A percentile compares a stretch with the other conserved stretches of the same genome.
These are phyloP conservation scores for Lepidocyrtinus sp. DNA, from an alignment of 2,888 invertebrate genomes.

Conservation along the genomic window DNA sequence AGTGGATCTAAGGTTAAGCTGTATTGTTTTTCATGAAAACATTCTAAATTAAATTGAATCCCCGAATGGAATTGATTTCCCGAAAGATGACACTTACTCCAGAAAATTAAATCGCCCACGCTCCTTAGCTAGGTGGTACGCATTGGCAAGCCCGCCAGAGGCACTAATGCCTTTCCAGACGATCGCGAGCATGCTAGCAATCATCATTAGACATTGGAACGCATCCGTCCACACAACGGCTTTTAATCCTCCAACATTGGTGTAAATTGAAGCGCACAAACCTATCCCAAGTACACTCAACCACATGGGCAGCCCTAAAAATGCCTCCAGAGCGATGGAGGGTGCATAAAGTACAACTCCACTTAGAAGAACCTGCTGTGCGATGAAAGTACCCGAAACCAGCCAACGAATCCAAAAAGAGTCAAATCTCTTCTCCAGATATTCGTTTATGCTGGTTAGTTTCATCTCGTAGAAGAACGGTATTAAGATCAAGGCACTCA, in stretches of 20 bases:
- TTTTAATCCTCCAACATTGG: slow-evolving; percentile 63
- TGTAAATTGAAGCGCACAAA: slow-evolving; percentile 27
- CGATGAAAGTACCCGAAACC: slow-evolving; percentile 43
- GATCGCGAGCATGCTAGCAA: slow-evolving; percentile 67
- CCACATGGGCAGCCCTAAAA: slow-evolving; percentile 49
- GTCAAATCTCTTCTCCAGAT: slow-evolving; percentile 44
- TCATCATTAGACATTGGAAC: slow-evolving; percentile 69
- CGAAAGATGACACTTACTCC: slow-evolving; percentile 25
- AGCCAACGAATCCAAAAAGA: slow-evolving; percentile 29
- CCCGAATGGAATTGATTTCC: background rate
- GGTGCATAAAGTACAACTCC: slow-evolving; percentile 48
- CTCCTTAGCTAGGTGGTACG: slow-evolving; percentile 12
- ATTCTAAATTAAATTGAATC: background rate
- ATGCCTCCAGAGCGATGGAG: slow-evolving; percentile 50
- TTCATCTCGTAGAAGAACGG: slow-evolving; percentile 65
- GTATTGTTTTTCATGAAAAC: background rate
- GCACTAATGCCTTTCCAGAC: slow-evolving; percentile 31
- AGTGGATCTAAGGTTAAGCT: slow-evolving; percentile 28
- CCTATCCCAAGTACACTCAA: background rate
- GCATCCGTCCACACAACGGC: slow-evolving; percentile 71
- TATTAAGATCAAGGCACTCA: slow-evolving; percentile 62
- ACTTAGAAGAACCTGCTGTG: slow-evolving; percentile 19
- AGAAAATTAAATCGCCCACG: slow-evolving; percentile 30
- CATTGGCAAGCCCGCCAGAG: slow-evolving; percentile 23
- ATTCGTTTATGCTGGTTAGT: slow-evolving; percentile 65